Evolutionary conservation across 2,888 invertebrate genomes (phyloP).

Genomic region (Oxystoma pomonae): DNA sequence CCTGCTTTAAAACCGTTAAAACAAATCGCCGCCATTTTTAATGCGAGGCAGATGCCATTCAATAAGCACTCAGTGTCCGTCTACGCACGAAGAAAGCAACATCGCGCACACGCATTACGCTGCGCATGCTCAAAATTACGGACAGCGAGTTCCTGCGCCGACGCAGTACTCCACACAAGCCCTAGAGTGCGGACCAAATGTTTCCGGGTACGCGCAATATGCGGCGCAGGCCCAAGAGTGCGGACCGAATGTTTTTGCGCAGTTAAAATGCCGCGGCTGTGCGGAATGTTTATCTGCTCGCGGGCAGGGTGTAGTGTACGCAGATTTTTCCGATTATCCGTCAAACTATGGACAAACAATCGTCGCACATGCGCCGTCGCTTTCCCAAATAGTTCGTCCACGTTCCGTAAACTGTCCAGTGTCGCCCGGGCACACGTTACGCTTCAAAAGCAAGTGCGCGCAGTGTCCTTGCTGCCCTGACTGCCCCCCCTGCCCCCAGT

Average conservation of each 20-base stretch:
- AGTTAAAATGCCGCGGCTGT: not conserved
- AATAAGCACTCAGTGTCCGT: slow-evolving; percentile 21
- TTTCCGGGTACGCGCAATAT: too few relatives aligned
- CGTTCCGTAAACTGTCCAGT: not conserved
- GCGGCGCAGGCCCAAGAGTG: not conserved
- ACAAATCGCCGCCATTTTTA: slow-evolving; percentile 15
- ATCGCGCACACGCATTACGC: not conserved
- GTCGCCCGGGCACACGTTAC: not conserved
- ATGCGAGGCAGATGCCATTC: slow-evolving; percentile 25
- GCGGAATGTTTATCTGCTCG: not conserved
- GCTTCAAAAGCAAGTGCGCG: not conserved
- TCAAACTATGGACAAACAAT: not conserved
- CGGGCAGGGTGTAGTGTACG: too few relatives aligned
- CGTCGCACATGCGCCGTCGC: not conserved
- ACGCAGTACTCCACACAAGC: not conserved
- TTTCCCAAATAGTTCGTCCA: not conserved
- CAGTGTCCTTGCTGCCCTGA: slow-evolving; percentile 13
- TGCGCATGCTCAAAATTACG: not conserved
- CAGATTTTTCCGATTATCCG: not conserved
- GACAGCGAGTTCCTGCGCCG: not conserved
- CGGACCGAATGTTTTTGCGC: too few relatives aligned
- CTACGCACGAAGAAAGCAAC: not conserved
- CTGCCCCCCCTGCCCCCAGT: slow-evolving; percentile 19
- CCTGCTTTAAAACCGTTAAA: not conserved
- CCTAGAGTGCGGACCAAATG: not conserved